Conservation (phyloP, 1,140 invertebrate species). For the Drosophila funebris region DNA sequence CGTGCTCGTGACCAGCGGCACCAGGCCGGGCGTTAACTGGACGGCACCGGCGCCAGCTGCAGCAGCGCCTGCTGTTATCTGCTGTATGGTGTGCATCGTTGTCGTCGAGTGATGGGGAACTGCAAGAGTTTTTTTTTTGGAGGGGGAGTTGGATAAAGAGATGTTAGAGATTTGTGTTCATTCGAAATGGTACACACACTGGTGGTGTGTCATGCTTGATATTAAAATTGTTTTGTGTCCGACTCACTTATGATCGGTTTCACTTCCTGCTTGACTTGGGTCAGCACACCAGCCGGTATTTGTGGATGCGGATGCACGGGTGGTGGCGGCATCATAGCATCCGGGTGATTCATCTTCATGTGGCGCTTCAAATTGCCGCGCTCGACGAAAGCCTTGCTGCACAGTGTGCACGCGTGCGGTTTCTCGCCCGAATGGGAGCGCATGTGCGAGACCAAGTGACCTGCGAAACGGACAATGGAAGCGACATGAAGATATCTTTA, state of each 20-base stretch:
- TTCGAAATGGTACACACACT: constrained; percentile 12
- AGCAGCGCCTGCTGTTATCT: constrained; percentile 77
- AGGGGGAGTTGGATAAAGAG: constrained; percentile 10
- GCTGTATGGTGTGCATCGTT: constrained; percentile 82
- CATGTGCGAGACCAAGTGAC: constrained; percentile 94
- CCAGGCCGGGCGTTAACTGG: constrained; percentile 74
- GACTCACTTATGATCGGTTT: constrained; percentile 83
- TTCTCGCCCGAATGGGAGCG: constrained; percentile 94
- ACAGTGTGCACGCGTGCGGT: constrained; percentile 90
- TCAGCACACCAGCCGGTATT: constrained; percentile 81
- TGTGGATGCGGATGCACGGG: constrained; percentile 81
- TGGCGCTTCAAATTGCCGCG: constrained; percentile 89
- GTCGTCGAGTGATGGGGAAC: constrained; percentile 79
- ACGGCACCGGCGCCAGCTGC: constrained; percentile 65
- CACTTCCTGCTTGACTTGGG: constrained; percentile 82
- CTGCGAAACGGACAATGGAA: constrained; percentile 83
- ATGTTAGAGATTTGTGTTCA: constrained; percentile 11
- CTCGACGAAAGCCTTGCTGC: constrained; percentile 91
- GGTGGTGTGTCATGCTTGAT: constrained; percentile 8
- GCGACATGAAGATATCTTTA: constrained; percentile 62
- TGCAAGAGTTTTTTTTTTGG: constrained; percentile 52
- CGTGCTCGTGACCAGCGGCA: constrained; percentile 78
- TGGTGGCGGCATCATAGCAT: constrained; percentile 83
- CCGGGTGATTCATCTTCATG: constrained; percentile 84
- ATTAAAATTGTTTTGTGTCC: constrained; percentile 42